A percentile compares a stretch with the other conserved stretches of the same genome.
Evolutionary conservation across 2,888 invertebrate genomes (phyloP).

Genomic region (Zootermopsis nevadensis): DNA sequence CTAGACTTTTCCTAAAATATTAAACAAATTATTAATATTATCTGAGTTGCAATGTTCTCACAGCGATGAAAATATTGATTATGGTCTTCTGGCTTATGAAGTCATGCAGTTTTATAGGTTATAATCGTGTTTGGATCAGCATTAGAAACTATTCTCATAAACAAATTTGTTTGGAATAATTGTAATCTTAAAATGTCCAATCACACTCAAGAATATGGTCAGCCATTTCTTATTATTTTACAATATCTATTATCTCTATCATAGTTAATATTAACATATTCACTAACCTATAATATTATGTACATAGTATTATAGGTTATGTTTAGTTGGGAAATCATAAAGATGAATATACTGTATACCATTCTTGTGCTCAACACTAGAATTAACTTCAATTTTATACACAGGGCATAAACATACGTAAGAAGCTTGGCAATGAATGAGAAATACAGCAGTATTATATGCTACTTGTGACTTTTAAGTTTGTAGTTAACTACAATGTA

Average conservation of each 20-base stretch:
- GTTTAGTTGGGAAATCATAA: neutral
- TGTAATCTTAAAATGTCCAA: too few relatives aligned
- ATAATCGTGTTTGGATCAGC: too few relatives aligned
- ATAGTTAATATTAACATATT: neutral
- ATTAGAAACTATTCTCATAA: too few relatives aligned
- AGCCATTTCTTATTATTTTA: neutral
- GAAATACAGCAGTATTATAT: neutral
- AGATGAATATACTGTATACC: neutral
- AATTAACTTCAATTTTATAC: neutral
- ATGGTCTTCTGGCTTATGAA: too few relatives aligned
- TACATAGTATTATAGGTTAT: neutral
- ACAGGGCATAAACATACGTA: neutral
- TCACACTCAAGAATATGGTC: too few relatives aligned
- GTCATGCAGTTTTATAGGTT: too few relatives aligned
- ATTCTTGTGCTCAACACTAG: neutral
- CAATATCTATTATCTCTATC: neutral
- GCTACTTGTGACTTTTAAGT: too few relatives aligned
- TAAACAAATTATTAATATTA: too few relatives aligned
- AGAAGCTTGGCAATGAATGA: neutral
- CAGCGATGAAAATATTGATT: too few relatives aligned
- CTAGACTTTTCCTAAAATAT: too few relatives aligned
- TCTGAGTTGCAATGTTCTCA: too few relatives aligned
- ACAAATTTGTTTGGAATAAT: too few relatives aligned
- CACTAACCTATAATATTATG: neutral
- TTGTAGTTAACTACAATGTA: neutral